Evolutionary conservation across 53 echinoderm and acorn worm species (phyloP).

Genomic region (Patiria pectinifera): DNA sequence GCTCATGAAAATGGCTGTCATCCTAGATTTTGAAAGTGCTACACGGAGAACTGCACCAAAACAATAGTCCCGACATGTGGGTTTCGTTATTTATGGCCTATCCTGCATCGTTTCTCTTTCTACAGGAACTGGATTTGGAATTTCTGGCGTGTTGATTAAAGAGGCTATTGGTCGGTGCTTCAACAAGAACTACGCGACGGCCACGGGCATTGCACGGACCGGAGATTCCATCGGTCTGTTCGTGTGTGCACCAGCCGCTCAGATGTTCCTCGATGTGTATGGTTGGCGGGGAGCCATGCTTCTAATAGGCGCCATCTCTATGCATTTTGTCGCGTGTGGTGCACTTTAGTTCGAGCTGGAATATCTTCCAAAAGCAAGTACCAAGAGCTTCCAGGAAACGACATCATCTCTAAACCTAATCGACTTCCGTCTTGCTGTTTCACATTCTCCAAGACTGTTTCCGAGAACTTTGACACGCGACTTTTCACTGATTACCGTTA

Average conservation of each 20-base stretch:
- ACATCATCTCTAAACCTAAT: not conserved
- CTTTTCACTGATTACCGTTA: not conserved
- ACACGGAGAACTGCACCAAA: too few species aligned
- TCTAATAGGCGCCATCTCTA: not conserved
- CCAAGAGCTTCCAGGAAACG: not conserved
- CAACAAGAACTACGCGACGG: not conserved
- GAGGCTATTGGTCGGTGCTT: not conserved
- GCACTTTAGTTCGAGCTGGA: not conserved
- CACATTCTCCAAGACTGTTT: not conserved
- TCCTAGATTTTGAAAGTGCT: too few species aligned
- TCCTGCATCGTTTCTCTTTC: too few species aligned
- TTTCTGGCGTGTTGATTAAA: not conserved
- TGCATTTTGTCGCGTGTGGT: too few species aligned
- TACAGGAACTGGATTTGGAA: slow-evolving; percentile 27
- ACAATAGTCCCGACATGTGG: too few species aligned
- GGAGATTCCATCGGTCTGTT: too few species aligned
- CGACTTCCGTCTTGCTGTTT: not conserved
- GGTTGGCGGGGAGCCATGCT: slow-evolving; percentile 51
- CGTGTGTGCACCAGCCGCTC: not conserved
- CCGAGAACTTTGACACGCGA: not conserved
- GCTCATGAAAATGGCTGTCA: too few species aligned
- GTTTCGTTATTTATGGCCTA: too few species aligned
- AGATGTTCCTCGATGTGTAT: slow-evolving; percentile 32
- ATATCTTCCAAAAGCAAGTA: not conserved
- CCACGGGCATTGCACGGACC: too few species aligned